Conservation (phyloP, 2,797 vertebrate species). For the Sebastes reedi region DNA sequence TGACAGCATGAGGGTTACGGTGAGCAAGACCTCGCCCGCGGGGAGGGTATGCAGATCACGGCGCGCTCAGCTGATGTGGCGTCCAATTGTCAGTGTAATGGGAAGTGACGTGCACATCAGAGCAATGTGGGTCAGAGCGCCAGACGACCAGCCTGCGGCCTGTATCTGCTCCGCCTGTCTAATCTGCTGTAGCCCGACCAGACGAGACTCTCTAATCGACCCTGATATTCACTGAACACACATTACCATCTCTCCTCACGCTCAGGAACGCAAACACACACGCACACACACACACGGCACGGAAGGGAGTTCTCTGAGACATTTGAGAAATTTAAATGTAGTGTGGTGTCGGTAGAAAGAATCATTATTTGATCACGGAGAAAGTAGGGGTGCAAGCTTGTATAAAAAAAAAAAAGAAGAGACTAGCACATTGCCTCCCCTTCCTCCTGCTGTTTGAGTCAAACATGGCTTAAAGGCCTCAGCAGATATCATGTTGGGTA, state of each 20-base stretch:
- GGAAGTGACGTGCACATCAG: slow-evolving; percentile 84
- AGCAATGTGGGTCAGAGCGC: slow-evolving; percentile 88
- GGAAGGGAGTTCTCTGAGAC: not conserved
- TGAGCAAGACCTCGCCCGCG: slow-evolving; percentile 44
- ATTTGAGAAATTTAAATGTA: not conserved
- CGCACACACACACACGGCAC: not conserved
- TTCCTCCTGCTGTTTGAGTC: not conserved
- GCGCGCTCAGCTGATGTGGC: slow-evolving; percentile 72
- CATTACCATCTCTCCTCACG: slow-evolving; percentile 71
- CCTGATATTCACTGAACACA: slow-evolving; percentile 91
- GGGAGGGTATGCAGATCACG: slow-evolving; percentile 60
- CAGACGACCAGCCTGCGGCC: slow-evolving; percentile 84
- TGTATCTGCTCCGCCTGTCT: slow-evolving; percentile 85
- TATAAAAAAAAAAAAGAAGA: not conserved
- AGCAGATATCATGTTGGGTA: not conserved
- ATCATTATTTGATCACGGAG: slow-evolving; percentile 6
- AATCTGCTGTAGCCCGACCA: slow-evolving; percentile 85
- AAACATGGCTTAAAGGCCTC: not conserved
- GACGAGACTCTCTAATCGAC: slow-evolving; percentile 87
- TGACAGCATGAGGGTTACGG: slow-evolving; percentile 41
- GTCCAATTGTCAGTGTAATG: slow-evolving; percentile 77
- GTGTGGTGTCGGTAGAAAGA: not conserved
- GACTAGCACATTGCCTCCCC: too few relatives aligned
- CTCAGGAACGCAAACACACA: slow-evolving; percentile 36
- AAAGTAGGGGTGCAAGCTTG: not conserved